Conservation (phyloP, 30 jellyfish, hydroid and myxozoan species). For the Aurelia coerulea region DNA sequence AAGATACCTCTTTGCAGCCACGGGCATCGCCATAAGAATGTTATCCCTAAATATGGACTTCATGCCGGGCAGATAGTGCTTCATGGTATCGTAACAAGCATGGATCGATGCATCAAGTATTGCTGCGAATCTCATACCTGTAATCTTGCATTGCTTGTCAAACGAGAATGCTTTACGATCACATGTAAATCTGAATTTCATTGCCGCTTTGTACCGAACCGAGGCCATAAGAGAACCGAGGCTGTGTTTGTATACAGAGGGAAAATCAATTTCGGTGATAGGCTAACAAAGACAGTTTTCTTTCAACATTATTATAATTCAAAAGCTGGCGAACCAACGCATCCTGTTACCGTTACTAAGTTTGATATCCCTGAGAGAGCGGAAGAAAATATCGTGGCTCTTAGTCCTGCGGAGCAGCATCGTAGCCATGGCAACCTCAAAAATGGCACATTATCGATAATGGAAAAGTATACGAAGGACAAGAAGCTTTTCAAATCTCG, state of each 20-base stretch:
- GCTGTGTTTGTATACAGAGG: conserved; percentile 63
- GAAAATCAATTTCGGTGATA: not conserved
- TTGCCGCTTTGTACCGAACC: conserved; percentile 64
- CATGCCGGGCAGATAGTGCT: conserved; percentile 67
- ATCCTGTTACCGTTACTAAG: not conserved
- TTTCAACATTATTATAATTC: not conserved
- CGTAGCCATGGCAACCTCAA: too few relatives aligned
- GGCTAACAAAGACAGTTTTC: not conserved
- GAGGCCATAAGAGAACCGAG: conserved; percentile 45
- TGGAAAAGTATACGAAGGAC: too few relatives aligned
- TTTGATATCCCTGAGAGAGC: conserved; percentile 4
- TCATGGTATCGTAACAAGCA: conserved; percentile 59
- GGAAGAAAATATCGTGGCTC: not conserved
- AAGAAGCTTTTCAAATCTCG: too few relatives aligned
- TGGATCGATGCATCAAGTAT: conserved; percentile 72
- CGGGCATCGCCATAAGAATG: conserved; percentile 60
- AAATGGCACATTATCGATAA: too few relatives aligned
- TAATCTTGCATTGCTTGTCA: conserved; percentile 61
- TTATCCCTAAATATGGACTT: conserved; percentile 64
- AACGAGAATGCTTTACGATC: conserved; percentile 67
- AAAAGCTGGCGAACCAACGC: not conserved
- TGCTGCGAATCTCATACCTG: conserved; percentile 74
- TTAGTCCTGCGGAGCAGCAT: too few relatives aligned
- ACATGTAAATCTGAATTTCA: conserved; percentile 56
- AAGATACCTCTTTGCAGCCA: conserved; percentile 80